Percentiles rank a stretch among this genome's conserved stretches.
phyloP scores from a whole-genome alignment of 2,113 vertebrate species.

The Ascaphus truei region DNA sequence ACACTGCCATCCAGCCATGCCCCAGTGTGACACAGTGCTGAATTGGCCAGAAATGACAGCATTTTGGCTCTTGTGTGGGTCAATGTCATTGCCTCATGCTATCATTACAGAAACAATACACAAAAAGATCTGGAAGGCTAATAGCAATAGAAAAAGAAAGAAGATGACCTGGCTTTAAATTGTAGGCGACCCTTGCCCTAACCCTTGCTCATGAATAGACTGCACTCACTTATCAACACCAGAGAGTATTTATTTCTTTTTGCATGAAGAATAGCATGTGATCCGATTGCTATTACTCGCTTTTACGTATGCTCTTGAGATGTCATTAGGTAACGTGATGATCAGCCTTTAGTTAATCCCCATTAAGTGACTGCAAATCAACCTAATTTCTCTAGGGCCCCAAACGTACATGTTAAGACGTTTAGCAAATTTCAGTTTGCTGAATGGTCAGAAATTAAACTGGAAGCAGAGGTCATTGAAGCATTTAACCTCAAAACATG shows the following conservation, averaged over 20 bases:
- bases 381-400: slow-evolving; percentile 7
- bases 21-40: slow-evolving; percentile 3
- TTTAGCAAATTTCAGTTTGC: neutral
- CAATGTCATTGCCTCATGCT: neutral
- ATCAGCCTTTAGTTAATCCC: slow-evolving; percentile 1
- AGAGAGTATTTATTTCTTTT: no score
- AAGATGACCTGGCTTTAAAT: neutral
- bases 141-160: neutral
- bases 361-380: neutral
- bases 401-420: neutral
- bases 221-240: neutral
- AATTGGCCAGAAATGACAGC: slow-evolving; percentile 14
- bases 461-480: neutral
- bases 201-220: neutral
- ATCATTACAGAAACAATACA: neutral
- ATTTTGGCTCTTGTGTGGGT: neutral
- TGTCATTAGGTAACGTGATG: neutral
- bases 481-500: neutral
- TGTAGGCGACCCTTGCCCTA: neutral
- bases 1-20: neutral
- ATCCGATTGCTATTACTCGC: no score
- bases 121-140: neutral
- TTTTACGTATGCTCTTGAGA: neutral
- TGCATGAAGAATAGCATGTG: neutral
- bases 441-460: slow-evolving; percentile 18